Percentiles rank a stretch among this genome's conserved stretches.
phyloP scores from a whole-genome alignment of 2,888 invertebrate species.

The Alsophila aescularia region DNA sequence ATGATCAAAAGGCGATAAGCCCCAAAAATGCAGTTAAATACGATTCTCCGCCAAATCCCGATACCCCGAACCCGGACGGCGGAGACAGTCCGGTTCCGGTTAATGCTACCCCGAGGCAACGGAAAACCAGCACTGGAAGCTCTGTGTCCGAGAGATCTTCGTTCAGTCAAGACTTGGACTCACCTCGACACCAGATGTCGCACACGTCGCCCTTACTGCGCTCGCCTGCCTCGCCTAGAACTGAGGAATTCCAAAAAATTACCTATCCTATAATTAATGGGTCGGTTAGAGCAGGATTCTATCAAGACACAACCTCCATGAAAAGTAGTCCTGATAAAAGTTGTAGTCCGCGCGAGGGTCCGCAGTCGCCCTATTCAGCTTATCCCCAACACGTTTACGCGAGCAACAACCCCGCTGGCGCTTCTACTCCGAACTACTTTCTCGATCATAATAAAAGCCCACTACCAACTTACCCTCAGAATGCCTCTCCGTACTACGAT shows the following conservation, averaged over 20 bases:
- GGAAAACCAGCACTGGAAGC: conserved; percentile 91
- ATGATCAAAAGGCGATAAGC: conserved; percentile 58
- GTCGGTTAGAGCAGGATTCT: conserved; percentile 93
- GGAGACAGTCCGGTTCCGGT: conserved; percentile 71
- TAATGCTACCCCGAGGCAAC: conserved; percentile 78
- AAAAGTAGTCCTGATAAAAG: conserved; percentile 94
- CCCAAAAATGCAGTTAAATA: conserved; percentile 65
- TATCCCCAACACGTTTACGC: conserved; percentile 80
- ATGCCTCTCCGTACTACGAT: conserved; percentile 86
- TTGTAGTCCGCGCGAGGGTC: conserved; percentile 91
- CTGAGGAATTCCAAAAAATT: conserved; percentile 88
- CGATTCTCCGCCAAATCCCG: conserved; percentile 71
- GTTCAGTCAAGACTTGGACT: conserved; percentile 90
- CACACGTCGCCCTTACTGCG: conserved; percentile 89
- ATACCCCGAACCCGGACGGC: conserved; percentile 72
- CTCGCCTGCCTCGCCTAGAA: conserved; percentile 91
- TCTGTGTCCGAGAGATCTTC: conserved; percentile 91
- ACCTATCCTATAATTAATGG: conserved; percentile 91
- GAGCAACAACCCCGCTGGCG: conserved; percentile 62
- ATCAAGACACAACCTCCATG: conserved; percentile 93
- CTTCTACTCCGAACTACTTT: conserved; percentile 72
- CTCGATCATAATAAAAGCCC: conserved; percentile 78
- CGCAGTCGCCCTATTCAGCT: conserved; percentile 78
- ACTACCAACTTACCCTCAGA: conserved; percentile 72
- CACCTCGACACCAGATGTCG: conserved; percentile 89